A percentile compares a stretch with the other conserved stretches of the same genome.
phyloP scores from a whole-genome alignment of 2,888 invertebrate species.

The Seladonia tumulorum region DNA sequence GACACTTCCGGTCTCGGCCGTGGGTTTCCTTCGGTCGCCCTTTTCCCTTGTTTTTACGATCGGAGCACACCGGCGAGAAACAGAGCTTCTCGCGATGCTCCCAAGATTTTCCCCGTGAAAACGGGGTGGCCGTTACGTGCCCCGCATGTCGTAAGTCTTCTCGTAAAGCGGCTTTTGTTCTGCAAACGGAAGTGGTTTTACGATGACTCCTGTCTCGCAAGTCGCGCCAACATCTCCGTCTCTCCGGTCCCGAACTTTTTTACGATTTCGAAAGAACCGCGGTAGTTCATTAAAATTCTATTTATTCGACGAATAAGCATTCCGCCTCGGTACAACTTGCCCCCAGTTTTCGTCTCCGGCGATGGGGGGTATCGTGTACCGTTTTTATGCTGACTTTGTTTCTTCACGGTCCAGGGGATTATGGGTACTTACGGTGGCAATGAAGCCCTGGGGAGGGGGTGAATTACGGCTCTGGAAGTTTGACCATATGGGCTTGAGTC shows the following conservation, averaged over 20 bases:
- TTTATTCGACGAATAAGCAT: constrained; percentile 28
- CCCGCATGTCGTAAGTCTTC: constrained; percentile 62
- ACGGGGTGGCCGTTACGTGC: constrained; percentile 50
- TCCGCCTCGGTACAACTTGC: neutral
- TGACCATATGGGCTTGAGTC: neutral
- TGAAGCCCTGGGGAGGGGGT: neutral
- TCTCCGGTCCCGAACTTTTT: constrained; percentile 17
- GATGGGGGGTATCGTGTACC: neutral
- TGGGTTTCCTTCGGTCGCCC: neutral
- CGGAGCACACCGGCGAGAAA: neutral
- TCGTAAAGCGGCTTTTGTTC: constrained; percentile 62
- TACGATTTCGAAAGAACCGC: constrained; percentile 21
- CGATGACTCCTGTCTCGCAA: constrained; percentile 52
- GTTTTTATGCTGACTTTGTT: neutral
- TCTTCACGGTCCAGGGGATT: neutral
- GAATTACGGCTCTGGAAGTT: neutral
- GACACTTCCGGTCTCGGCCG: constrained; percentile 6
- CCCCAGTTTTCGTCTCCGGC: neutral
- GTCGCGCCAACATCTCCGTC: constrained; percentile 23
- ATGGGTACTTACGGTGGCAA: neutral
- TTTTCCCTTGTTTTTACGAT: neutral
- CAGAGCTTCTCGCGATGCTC: constrained; percentile 8
- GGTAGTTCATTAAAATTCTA: constrained; percentile 42
- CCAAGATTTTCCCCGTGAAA: constrained; percentile 46
- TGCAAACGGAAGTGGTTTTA: constrained; percentile 60